These are phyloP conservation scores for Malacoctenus gilli DNA, from an alignment of 2,797 vertebrate genomes.

Conservation along the genomic window DNA sequence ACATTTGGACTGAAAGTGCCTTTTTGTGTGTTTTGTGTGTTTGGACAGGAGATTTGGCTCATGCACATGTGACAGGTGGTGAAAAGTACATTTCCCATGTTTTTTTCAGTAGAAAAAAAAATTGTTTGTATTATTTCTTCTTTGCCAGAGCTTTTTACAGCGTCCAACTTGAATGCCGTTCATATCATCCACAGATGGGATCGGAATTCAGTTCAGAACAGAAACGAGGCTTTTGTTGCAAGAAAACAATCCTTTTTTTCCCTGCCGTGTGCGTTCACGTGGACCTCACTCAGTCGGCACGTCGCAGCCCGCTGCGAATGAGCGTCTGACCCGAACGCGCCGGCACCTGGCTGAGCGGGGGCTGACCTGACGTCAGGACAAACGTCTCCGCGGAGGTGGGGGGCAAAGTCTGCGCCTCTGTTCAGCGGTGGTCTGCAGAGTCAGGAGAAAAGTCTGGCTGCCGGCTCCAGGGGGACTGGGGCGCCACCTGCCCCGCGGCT, in stretches of 20 bases:
- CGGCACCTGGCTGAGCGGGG: constrained; percentile 23
- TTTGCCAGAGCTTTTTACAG: background rate
- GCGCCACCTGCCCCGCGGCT: constrained; percentile 5
- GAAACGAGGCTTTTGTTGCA: background rate
- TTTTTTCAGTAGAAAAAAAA: no score
- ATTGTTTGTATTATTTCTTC: background rate
- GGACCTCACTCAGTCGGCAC: constrained; percentile 42
- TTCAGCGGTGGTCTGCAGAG: constrained; percentile 18
- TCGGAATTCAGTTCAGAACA: constrained; percentile 1
- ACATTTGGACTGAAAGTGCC: background rate
- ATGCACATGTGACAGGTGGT: background rate
- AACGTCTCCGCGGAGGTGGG: constrained; percentile 17
- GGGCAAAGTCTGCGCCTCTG: constrained; percentile 21
- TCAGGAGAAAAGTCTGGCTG: constrained; percentile 11
- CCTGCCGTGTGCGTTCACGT: constrained; percentile 10
- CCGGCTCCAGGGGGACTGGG: background rate
- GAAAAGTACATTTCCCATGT: background rate
- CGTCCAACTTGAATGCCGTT: constrained; percentile 7
- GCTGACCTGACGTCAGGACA: constrained; percentile 30
- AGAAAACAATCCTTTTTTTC: constrained; percentile 12
- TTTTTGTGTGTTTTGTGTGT: constrained; percentile 12
- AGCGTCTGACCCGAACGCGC: constrained; percentile 23
- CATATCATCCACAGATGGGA: constrained; percentile 5
- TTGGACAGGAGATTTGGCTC: constrained; percentile 2
- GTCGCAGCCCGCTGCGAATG: constrained; percentile 39